These are phyloP conservation scores for Philaethria dido DNA, from an alignment of 2,888 invertebrate genomes.

Conservation along the genomic window DNA sequence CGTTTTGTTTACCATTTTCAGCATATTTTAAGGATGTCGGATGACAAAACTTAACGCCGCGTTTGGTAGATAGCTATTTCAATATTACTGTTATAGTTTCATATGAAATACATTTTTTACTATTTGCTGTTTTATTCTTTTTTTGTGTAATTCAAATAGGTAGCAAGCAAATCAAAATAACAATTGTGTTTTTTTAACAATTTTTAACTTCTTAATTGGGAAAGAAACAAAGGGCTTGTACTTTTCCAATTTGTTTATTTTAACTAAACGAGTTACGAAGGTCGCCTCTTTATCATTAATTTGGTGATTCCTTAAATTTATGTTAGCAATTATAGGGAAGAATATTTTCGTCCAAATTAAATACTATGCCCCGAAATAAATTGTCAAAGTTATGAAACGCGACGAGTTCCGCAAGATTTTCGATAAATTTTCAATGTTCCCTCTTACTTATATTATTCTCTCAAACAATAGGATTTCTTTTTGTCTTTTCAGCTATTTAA, in stretches of 20 bases:
- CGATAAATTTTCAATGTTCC: not conserved
- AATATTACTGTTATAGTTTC: too few species aligned
- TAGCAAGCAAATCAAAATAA: not conserved
- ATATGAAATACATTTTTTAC: too few species aligned
- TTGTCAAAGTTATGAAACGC: not conserved
- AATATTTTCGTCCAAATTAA: constrained; percentile 15
- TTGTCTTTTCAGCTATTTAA: not conserved
- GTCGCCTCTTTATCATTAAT: constrained; percentile 16
- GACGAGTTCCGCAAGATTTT: not conserved
- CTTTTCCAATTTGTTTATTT: constrained; percentile 12
- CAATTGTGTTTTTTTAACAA: not conserved
- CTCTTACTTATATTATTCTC: not conserved
- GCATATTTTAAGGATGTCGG: too few species aligned
- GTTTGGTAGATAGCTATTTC: too few species aligned
- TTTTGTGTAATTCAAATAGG: too few species aligned
- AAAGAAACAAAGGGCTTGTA: not conserved
- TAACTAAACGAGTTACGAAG: constrained; percentile 15
- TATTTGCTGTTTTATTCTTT: too few species aligned
- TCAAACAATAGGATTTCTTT: not conserved
- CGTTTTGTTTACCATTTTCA: too few species aligned
- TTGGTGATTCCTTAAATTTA: constrained; percentile 17
- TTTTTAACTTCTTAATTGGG: not conserved
- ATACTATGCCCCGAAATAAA: not conserved
- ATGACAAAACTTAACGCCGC: too few species aligned
- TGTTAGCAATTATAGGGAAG: constrained; percentile 14